A percentile compares a stretch with the other conserved stretches of the same genome.
phyloP scores from a whole-genome alignment of 2,113 vertebrate species.

The Oenanthe melanoleuca region DNA sequence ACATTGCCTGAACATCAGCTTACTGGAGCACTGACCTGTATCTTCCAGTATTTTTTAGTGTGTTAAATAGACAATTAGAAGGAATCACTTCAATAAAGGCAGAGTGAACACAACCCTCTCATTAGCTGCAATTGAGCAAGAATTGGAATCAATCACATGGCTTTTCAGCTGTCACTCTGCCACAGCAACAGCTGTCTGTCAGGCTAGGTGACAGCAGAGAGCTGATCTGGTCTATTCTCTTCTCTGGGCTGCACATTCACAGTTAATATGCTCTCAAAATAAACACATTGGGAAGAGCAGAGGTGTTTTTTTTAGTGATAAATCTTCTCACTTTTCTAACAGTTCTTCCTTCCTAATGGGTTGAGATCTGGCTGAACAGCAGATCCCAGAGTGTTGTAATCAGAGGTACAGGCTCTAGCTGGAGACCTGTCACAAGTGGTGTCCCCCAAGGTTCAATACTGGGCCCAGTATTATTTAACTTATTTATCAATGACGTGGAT shows the following conservation, averaged over 20 bases:
- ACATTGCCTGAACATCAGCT: not conserved
- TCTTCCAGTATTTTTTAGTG: constrained; percentile 15
- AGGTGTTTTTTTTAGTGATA: not conserved
- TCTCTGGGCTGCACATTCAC: constrained; percentile 16
- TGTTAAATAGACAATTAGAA: constrained; percentile 48
- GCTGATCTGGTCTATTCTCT: constrained; percentile 29
- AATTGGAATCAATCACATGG: not conserved
- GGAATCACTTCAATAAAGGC: constrained; percentile 20
- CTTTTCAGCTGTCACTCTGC: constrained; percentile 47
- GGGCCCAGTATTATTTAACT: not conserved
- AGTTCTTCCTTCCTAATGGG: not conserved
- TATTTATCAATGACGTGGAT: not conserved
- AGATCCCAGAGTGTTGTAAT: not conserved
- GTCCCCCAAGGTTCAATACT: not conserved
- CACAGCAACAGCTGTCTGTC: constrained; percentile 31
- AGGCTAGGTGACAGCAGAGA: not conserved
- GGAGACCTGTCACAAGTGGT: not conserved
- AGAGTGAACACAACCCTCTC: not conserved
- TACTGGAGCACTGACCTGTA: constrained; percentile 41
- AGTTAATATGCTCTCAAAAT: not conserved
- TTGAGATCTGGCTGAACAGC: not conserved
- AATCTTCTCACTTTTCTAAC: not conserved
- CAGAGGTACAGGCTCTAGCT: not conserved
- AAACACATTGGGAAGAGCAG: not conserved
- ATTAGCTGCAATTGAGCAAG: not conserved